A percentile compares a stretch with the other conserved stretches of the same genome.
Conservation (phyloP, 2,113 vertebrate genomes). For the Parotia lawesii region DNA sequence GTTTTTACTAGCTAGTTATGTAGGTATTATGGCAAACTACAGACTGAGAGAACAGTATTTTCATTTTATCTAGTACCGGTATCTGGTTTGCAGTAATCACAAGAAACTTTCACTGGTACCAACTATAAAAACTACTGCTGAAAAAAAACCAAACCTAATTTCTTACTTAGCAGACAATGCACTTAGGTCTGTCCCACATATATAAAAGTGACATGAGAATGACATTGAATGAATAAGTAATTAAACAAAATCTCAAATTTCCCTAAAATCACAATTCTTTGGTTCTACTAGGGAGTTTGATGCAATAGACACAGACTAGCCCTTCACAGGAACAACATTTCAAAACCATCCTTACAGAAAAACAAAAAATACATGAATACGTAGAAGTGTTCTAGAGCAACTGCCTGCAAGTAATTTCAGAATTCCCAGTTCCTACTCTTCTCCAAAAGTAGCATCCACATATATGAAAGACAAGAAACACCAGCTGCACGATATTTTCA, state of each 20-base stretch:
- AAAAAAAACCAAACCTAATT: fast-evolving
- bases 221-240: neutral
- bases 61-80: neutral
- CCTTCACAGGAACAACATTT: neutral
- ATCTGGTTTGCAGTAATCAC: neutral
- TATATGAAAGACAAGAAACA: neutral
- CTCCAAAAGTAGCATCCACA: neutral
- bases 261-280: neutral
- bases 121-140: neutral
- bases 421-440: neutral
- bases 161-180: neutral
- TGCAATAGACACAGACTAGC: neutral
- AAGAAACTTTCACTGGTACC: neutral
- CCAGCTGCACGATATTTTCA: neutral
- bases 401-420: neutral
- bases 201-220: neutral
- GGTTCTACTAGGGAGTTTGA: neutral
- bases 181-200: neutral
- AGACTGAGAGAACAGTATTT: neutral
- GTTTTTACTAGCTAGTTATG: neutral
- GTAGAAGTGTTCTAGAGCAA: neutral
- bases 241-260: neutral
- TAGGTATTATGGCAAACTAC: neutral
- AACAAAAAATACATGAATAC: neutral
- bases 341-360: neutral